Base-by-base conservation (phyloP, 2,888 invertebrate species). In the Cosmorhoe ocellata region DNA sequence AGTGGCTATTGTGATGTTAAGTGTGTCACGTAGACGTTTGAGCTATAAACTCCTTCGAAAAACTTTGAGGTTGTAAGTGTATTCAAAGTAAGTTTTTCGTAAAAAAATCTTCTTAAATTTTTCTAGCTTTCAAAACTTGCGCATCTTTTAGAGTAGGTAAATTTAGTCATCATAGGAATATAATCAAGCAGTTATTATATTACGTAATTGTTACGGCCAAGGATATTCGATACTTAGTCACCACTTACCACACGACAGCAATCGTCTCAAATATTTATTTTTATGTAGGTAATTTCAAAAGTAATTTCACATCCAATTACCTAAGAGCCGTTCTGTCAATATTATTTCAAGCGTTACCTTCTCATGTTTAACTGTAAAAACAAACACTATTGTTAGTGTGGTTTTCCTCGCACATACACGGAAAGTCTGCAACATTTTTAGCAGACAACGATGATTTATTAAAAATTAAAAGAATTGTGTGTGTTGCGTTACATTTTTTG, bases 291-390 rank as follows among this genome's bases (percentile, higher is more conserved):
- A 4, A 47, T 34, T 34, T 48, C 30, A 7, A n/a, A 24, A 41
- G 41, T 24, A 11, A 12, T 39, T 42, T 33, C 26, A 52, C 47
- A 39, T 39, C 42, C 44, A 60, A 56, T 51, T 51, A 58, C 45
- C 42, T 30, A 55, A 51, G 44, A 41, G 34, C 51, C 51, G 41
- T 46, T 52, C 34, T 24, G 51, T 59, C 51, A 61, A 61, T 56
- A 59, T 61, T 61, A 27, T 52, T 36, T 14, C 8, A 58, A 36
- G 51, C 36, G 51, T 59, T 53, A 53, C 43, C 54, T 51, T 51
- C 30, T 51, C 43, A 44, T 32, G 45, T 58, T 55, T 49, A 48
- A 52, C 50, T 13, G 52, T 43, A 40, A 48, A 60, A 47, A 46
- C 37, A 56, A 58, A 59, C 39, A 55, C 22, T 36, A 54, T 47